Evolutionary conservation across 2,888 invertebrate species (phyloP).

Genomic region (Tortricodes alternella): DNA sequence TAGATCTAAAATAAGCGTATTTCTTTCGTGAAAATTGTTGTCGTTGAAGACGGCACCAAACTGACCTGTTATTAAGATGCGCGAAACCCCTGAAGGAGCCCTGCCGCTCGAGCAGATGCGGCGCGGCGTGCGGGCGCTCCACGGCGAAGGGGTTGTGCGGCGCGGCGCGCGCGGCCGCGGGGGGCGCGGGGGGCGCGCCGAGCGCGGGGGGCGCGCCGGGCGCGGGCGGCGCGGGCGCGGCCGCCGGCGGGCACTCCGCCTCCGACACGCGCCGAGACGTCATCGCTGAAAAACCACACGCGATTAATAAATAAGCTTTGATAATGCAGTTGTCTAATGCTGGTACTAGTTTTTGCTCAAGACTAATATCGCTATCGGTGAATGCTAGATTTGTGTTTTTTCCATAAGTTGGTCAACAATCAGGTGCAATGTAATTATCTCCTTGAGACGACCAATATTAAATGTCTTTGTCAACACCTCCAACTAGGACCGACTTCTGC

Average conservation of each 20-base stretch:
- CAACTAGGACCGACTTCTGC: too few relatives aligned
- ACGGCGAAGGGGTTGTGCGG: constrained; percentile 95
- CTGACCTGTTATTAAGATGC: constrained; percentile 84
- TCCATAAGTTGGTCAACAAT: too few relatives aligned
- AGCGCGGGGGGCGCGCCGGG: constrained; percentile 38
- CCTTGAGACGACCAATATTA: too few relatives aligned
- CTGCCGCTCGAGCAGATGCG: constrained; percentile 96
- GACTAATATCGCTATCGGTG: too few relatives aligned
- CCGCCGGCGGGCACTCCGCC: constrained; percentile 46
- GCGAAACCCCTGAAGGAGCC: constrained; percentile 96
- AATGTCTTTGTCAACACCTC: too few relatives aligned
- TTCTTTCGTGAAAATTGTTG: too few relatives aligned
- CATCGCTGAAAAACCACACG: constrained; percentile 49
- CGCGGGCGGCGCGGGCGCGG: constrained; percentile 39
- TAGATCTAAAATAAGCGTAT: too few relatives aligned
- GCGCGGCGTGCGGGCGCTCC: constrained; percentile 97
- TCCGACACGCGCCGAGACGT: constrained; percentile 68
- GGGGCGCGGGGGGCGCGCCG: constrained; percentile 42
- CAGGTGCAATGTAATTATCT: too few relatives aligned
- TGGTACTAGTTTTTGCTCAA: too few relatives aligned
- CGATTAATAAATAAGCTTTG: neutral
- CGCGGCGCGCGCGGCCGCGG: constrained; percentile 60
- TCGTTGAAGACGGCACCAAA: neutral
- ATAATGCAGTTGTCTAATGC: too few relatives aligned
- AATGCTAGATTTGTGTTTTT: too few relatives aligned